Conservation (phyloP, 2,797 vertebrate genomes). For the Aeoliscus strigatus region DNA sequence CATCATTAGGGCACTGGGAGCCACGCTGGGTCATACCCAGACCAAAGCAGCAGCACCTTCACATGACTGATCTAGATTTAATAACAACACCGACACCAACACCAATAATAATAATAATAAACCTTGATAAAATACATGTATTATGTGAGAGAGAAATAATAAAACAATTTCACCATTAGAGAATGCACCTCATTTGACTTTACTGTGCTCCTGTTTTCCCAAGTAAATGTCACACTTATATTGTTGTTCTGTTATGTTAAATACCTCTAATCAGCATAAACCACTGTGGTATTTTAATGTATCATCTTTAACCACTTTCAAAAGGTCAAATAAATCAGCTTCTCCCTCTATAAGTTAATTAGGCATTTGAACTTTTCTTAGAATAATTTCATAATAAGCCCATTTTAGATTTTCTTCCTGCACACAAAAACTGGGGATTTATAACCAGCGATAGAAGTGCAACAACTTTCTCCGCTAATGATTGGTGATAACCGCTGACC, state of each 20-base stretch:
- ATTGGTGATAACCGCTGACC: slow-evolving; percentile 32
- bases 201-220: too few species aligned
- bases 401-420: neutral
- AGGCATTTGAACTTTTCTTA: slow-evolving; percentile 37
- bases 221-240: neutral
- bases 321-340: slow-evolving; percentile 57
- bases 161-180: too few species aligned
- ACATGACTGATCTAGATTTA: too few species aligned
- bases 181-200: too few species aligned
- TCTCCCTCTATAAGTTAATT: slow-evolving; percentile 33
- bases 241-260: neutral
- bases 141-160: too few species aligned
- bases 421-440: slow-evolving; percentile 7
- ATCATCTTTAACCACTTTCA: slow-evolving; percentile 10
- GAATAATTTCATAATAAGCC: slow-evolving; percentile 24
- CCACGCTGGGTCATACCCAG: slow-evolving; percentile 25
- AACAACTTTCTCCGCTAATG: slow-evolving; percentile 17
- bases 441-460: slow-evolving; percentile 11
- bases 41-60: slow-evolving; percentile 17
- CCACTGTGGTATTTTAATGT: slow-evolving; percentile 24
- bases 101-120: too few species aligned
- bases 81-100: too few species aligned
- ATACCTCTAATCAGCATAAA: slow-evolving; percentile 3
- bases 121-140: too few species aligned
- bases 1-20: slow-evolving; percentile 45